These are phyloP conservation scores for Gambusia holbrooki DNA, from an alignment of 2,113 vertebrate species.

Conservation along the genomic window DNA sequence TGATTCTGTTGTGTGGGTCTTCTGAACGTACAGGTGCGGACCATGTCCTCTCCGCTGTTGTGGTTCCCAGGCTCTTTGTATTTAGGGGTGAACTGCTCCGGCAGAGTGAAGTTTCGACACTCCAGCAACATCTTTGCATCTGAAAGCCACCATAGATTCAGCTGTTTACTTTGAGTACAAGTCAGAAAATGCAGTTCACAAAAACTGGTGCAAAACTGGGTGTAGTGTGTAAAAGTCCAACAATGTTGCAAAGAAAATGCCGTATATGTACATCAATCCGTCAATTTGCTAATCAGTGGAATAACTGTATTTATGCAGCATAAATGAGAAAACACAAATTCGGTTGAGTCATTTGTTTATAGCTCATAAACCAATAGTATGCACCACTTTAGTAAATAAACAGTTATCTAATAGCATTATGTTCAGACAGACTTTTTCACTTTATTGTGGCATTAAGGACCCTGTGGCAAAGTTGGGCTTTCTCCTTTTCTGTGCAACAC, in stretches of 20 bases:
- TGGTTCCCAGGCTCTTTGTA: constrained; percentile 94
- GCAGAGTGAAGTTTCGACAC: constrained; percentile 88
- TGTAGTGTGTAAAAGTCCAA: not conserved
- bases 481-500: too few relatives aligned
- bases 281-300: not conserved
- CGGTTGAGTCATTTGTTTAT: too few relatives aligned
- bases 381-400: too few relatives aligned
- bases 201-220: not conserved
- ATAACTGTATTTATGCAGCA: too few relatives aligned
- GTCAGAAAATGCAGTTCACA: too few relatives aligned
- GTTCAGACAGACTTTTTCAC: too few relatives aligned
- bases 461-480: too few relatives aligned
- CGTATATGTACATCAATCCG: not conserved
- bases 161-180: not conserved
- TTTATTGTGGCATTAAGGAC: too few relatives aligned
- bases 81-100: constrained; percentile 92
- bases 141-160: constrained; percentile 42
- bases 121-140: constrained; percentile 83
- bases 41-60: constrained; percentile 92
- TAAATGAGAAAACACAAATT: too few relatives aligned
- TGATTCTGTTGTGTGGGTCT: not conserved
- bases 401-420: too few relatives aligned
- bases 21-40: constrained; percentile 89
- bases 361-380: too few relatives aligned
- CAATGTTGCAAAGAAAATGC: not conserved